phyloP scores from a whole-genome alignment of 2,113 vertebrate genomes.

The Alethe castanea region DNA sequence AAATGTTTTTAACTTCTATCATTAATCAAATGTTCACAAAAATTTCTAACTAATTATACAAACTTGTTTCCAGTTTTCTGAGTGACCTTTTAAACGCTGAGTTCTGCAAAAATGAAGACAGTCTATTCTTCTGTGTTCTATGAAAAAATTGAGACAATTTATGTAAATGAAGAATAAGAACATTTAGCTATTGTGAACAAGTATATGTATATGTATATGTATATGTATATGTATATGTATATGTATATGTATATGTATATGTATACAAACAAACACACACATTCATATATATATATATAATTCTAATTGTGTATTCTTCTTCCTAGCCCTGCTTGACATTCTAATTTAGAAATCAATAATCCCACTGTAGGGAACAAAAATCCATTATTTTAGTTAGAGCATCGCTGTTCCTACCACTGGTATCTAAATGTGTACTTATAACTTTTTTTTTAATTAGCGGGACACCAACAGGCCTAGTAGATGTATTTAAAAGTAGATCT shows the following conservation, averaged over 20 bases:
- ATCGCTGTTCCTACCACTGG: not conserved
- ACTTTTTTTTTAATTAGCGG: not conserved
- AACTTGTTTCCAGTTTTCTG: not conserved
- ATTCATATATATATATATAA: not conserved
- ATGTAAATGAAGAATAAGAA: not conserved
- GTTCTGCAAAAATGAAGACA: not conserved
- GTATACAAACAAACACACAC: not conserved
- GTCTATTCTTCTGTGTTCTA: not conserved
- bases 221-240: not conserved
- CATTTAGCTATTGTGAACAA: not conserved
- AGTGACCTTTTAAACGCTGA: not conserved
- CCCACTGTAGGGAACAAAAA: not conserved
- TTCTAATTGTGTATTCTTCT: not conserved
- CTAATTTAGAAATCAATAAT: not conserved
- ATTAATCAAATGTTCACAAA: constrained; percentile 32
- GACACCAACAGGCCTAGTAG: not conserved
- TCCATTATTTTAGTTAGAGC: not conserved
- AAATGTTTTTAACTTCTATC: not conserved
- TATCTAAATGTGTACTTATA: not conserved
- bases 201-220: not conserved
- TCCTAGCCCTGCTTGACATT: not conserved
- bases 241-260: not conserved
- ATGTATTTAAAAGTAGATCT: not conserved
- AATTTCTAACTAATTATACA: constrained; percentile 1
- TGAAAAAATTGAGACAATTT: not conserved